Conservation (phyloP, 2,888 invertebrate species). For the Cenopis cana region DNA sequence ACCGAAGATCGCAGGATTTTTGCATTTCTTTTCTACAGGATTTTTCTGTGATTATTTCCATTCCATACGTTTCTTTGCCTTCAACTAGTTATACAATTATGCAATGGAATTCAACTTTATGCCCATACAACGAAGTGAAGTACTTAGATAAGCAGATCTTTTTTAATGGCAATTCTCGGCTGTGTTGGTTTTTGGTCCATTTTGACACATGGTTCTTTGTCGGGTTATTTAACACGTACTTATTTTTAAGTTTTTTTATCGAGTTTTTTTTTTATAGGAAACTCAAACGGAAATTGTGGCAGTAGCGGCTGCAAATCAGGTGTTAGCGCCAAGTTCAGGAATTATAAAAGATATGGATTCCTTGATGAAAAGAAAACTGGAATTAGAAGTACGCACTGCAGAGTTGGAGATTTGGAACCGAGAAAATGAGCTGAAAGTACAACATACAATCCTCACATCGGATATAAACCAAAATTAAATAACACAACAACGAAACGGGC, state of each 20-base stretch:
- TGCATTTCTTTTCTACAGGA: too few relatives aligned
- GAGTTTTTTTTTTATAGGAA: not conserved
- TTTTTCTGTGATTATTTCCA: too few relatives aligned
- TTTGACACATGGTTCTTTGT: too few relatives aligned
- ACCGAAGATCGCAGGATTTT: too few relatives aligned
- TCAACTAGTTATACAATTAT: too few relatives aligned
- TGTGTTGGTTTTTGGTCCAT: too few relatives aligned
- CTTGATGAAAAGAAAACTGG: constrained; percentile 2
- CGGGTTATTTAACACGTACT: not conserved
- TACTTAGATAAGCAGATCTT: too few relatives aligned
- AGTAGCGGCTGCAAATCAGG: not conserved
- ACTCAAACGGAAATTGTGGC: not conserved
- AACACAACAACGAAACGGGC: too few relatives aligned
- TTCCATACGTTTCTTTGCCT: too few relatives aligned
- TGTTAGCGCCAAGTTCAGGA: not conserved
- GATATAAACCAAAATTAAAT: not conserved
- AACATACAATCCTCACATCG: not conserved
- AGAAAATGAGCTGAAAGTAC: not conserved
- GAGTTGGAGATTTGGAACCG: constrained; percentile 9
- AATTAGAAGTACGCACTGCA: constrained; percentile 8
- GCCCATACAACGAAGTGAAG: too few relatives aligned
- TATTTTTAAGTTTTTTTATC: not conserved
- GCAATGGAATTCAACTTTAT: too few relatives aligned
- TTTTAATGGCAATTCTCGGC: too few relatives aligned
- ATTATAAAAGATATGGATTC: not conserved